Conservation (phyloP, 30 jellyfish, hydroid and myxozoan species). For the Mastigias papua region DNA sequence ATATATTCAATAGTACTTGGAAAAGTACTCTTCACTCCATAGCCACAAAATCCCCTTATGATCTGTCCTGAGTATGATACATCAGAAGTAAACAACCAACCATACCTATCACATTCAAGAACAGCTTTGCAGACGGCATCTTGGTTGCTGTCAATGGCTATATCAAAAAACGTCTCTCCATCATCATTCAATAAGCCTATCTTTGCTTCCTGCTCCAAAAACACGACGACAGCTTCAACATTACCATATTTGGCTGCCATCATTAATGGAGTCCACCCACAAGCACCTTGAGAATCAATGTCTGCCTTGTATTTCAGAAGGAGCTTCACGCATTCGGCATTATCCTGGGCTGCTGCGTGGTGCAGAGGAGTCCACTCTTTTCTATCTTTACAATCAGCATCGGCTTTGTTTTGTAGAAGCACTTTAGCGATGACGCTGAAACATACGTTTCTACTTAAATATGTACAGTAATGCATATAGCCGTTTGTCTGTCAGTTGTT, state of each 20-base stretch:
- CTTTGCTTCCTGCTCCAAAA: constrained; percentile 52
- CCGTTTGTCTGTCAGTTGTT: neutral
- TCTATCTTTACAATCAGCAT: constrained; percentile 2
- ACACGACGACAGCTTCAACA: constrained; percentile 14
- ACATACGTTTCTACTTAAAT: neutral
- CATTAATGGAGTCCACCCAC: constrained; percentile 60
- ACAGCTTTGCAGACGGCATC: constrained; percentile 62
- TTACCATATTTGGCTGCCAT: constrained; percentile 58
- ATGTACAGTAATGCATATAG: too few relatives aligned
- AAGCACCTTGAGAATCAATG: constrained; percentile 24
- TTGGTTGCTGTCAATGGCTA: constrained; percentile 46
- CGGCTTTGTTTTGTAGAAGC: constrained; percentile 33
- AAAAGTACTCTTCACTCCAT: too few relatives aligned
- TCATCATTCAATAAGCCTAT: constrained; percentile 23
- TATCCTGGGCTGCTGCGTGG: constrained; percentile 34
- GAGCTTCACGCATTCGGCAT: neutral
- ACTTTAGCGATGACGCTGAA: constrained; percentile 8
- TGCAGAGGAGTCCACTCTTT: constrained; percentile 40
- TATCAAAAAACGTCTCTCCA: constrained; percentile 54
- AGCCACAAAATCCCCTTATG: too few relatives aligned
- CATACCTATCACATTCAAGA: constrained; percentile 45
- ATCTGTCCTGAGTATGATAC: too few relatives aligned
- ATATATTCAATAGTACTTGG: too few relatives aligned
- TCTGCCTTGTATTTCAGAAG: constrained; percentile 22
- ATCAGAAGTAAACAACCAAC: neutral